Evolutionary conservation across 2,797 vertebrate genomes (phyloP).

Genomic region (Myotis planiceps): DNA sequence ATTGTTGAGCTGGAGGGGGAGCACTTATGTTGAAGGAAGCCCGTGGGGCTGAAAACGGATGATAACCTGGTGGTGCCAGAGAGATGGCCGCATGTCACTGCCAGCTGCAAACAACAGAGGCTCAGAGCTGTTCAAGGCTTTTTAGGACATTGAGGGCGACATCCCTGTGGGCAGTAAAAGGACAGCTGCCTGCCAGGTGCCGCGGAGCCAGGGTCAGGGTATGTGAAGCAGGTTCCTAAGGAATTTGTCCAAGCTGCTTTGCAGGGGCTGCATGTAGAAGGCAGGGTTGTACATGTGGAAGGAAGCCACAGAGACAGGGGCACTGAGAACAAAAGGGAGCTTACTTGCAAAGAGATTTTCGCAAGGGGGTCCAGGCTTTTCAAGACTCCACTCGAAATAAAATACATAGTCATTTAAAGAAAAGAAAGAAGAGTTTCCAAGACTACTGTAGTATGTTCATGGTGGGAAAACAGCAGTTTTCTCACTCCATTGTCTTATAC

Average conservation of each 20-base stretch:
- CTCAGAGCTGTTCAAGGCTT: not conserved
- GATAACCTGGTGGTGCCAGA: conserved; percentile 70
- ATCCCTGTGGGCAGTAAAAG: not conserved
- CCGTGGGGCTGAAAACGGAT: conserved; percentile 71
- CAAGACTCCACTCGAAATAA: not conserved
- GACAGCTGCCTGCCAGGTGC: not conserved
- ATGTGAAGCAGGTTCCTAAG: not conserved
- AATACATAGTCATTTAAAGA: not conserved
- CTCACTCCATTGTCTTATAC: not conserved
- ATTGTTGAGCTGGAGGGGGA: conserved; percentile 61
- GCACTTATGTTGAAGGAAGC: conserved; percentile 66
- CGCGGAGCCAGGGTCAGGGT: not conserved
- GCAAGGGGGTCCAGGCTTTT: not conserved
- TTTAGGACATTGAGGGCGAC: not conserved
- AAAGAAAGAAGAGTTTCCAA: not conserved
- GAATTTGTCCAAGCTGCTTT: not conserved
- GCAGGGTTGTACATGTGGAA: not conserved
- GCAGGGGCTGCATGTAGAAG: not conserved
- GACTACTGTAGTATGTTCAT: not conserved
- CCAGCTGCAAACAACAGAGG: conserved; percentile 61
- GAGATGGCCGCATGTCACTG: conserved; percentile 38
- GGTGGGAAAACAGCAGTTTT: not conserved
- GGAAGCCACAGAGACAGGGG: conserved; percentile 10
- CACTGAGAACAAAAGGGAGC: not conserved
- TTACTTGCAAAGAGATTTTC: not conserved